Evolutionary conservation across 2,888 invertebrate genomes (phyloP), one percentile per base, ranked within the genome.

Genomic region (Euzophera pinguis): DNA sequence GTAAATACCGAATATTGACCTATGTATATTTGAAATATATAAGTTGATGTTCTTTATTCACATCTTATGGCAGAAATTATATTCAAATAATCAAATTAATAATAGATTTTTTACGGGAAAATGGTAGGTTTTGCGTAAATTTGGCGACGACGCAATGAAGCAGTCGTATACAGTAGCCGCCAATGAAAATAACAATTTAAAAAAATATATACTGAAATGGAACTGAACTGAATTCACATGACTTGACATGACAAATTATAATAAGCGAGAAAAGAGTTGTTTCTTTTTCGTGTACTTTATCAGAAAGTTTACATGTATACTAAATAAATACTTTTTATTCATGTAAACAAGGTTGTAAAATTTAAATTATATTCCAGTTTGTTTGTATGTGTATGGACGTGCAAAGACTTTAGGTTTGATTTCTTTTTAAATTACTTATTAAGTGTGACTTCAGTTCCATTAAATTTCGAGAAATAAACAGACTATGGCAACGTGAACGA

Each of bases 141-240:
- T n/a, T 14, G 54, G 54, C 64, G 67, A 62, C 65, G 64, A 63
- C 63, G 61, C 59, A 56, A 37, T 47, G 53, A 52, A 47, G 53
- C 60, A 58, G 56, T 68, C 63, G 64, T 67, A 68, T 63, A 71
- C 71, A 59, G 58, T 53, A 56, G 55, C 63, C 67, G 64, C 58
- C 59, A 43, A 47, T 17, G 43, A 42, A 50, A 45, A 52, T 53
- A 62, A 63, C 57, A 60, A 62, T 60, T 59, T 53, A 52, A 56
- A 53, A 57, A 42, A 58, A 52, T 47, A 53, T 8, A 54, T 56
- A 53, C 55, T 55, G 57, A 58, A 54, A 56, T 22, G 51, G 56
- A 58, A 58, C 58, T 58, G 54, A 50, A 57, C 3, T 12, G n/a
- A n/a, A n/a, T n/a, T n/a, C n/a, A n/a, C n/a, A n/a, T n/a, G n/a